Evolutionary conservation across 2,888 invertebrate species (phyloP).

Genomic region (Apamea anceps): DNA sequence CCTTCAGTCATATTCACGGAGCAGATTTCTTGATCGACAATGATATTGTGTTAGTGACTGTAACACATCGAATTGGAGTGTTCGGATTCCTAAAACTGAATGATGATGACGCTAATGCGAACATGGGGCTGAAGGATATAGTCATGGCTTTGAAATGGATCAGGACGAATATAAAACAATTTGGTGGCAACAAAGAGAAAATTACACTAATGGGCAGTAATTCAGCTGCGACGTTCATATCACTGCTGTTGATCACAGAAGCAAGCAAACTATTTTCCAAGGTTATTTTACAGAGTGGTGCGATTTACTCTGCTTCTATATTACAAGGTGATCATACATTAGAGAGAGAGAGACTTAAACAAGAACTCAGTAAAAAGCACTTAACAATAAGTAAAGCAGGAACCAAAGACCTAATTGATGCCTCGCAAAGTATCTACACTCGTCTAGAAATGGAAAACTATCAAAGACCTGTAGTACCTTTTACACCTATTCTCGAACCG

Average conservation of each 20-base stretch:
- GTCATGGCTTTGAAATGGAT: slow-evolving; percentile 86
- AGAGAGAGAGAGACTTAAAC: slow-evolving; percentile 76
- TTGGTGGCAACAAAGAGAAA: slow-evolving; percentile 82
- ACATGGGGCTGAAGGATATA: slow-evolving; percentile 88
- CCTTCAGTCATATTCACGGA: slow-evolving; percentile 86
- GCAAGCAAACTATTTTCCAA: slow-evolving; percentile 81
- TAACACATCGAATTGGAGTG: slow-evolving; percentile 83
- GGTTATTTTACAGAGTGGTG: slow-evolving; percentile 86
- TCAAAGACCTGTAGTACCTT: slow-evolving; percentile 84
- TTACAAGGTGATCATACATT: slow-evolving; percentile 75
- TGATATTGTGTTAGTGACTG: slow-evolving; percentile 80
- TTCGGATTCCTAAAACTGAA: slow-evolving; percentile 85
- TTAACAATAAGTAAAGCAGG: slow-evolving; percentile 70
- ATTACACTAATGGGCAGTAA: slow-evolving; percentile 84
- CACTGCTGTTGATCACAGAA: slow-evolving; percentile 80
- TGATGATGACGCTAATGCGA: slow-evolving; percentile 77
- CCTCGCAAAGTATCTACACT: slow-evolving; percentile 79
- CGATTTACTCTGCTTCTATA: slow-evolving; percentile 82
- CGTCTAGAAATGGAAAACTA: slow-evolving; percentile 78
- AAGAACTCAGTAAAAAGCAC: slow-evolving; percentile 72
- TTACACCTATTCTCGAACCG: slow-evolving; percentile 80
- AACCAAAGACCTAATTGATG: slow-evolving; percentile 76
- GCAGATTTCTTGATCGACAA: slow-evolving; percentile 86
- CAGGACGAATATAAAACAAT: slow-evolving; percentile 77
- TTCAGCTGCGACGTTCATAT: slow-evolving; percentile 82